These are phyloP conservation scores for Phoxinus dragarum DNA, from an alignment of 2,797 vertebrate species.

Conservation along the genomic window DNA sequence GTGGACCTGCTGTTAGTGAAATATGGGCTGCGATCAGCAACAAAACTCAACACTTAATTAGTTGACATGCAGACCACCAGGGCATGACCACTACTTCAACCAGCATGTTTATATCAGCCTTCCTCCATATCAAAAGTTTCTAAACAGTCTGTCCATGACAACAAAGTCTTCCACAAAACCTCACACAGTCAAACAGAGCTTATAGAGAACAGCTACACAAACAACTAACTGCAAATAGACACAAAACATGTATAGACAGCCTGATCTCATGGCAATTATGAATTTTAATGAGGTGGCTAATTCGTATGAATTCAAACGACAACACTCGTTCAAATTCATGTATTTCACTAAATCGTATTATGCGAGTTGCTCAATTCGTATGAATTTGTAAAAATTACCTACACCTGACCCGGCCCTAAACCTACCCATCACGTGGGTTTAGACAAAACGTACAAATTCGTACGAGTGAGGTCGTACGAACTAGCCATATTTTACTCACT, in stretches of 20 bases:
- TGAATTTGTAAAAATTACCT: too few species aligned
- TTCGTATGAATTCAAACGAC: too few species aligned
- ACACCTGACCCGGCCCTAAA: too few species aligned
- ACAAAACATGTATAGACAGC: not conserved
- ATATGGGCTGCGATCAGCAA: not conserved
- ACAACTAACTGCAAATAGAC: not conserved
- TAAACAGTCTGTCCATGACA: constrained; percentile 19
- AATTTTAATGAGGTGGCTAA: too few species aligned
- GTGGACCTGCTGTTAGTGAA: not conserved
- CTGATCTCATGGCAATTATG: too few species aligned
- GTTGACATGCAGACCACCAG: constrained; percentile 34
- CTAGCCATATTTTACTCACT: too few species aligned
- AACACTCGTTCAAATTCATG: too few species aligned
- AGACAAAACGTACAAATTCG: too few species aligned
- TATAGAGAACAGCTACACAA: not conserved
- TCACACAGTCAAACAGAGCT: not conserved
- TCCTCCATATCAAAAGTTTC: not conserved
- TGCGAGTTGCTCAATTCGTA: too few species aligned
- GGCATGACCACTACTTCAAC: not conserved
- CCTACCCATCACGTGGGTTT: too few species aligned
- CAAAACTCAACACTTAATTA: constrained; percentile 19
- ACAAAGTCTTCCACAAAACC: not conserved
- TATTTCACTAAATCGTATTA: too few species aligned
- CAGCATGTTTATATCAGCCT: constrained; percentile 29
- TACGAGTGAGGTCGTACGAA: too few species aligned